Percentiles rank a stretch among this genome's conserved stretches.
phyloP scores from a whole-genome alignment of 1,140 invertebrate genomes.

The Carposina sasakii region DNA sequence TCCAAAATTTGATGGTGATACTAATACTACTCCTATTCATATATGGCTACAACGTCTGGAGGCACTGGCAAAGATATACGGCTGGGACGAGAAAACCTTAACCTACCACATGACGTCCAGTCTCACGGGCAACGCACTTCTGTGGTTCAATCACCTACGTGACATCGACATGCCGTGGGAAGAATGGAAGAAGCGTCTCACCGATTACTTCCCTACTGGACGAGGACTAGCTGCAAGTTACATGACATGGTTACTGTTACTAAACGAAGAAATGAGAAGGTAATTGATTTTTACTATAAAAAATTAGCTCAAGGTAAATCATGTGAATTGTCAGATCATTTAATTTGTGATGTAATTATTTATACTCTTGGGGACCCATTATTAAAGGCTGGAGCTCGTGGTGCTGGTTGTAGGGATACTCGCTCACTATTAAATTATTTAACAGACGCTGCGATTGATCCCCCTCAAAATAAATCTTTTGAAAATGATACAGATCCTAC shows the following conservation, averaged over 20 bases:
- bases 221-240: not conserved
- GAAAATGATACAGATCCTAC: not conserved
- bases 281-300: conserved; percentile 1
- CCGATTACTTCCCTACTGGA: not conserved
- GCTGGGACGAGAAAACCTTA: not conserved
- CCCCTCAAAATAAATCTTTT: not conserved
- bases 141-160: not conserved
- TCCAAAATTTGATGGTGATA: too few relatives aligned
- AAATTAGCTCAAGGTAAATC: not conserved
- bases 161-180: not conserved
- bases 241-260: not conserved
- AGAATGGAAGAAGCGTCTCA: not conserved
- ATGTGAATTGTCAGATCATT: not conserved
- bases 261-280: not conserved
- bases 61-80: too few relatives aligned
- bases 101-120: not conserved
- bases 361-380: too few relatives aligned
- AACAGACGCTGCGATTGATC: not conserved
- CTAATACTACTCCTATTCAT: too few relatives aligned
- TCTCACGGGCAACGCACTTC: not conserved
- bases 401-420: not conserved
- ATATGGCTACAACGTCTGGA: too few relatives aligned
- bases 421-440: not conserved
- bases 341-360: not conserved
- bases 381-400: not conserved